Evolutionary conservation across 2,113 vertebrate genomes (phyloP).

Genomic region (Eurypyga helias): DNA sequence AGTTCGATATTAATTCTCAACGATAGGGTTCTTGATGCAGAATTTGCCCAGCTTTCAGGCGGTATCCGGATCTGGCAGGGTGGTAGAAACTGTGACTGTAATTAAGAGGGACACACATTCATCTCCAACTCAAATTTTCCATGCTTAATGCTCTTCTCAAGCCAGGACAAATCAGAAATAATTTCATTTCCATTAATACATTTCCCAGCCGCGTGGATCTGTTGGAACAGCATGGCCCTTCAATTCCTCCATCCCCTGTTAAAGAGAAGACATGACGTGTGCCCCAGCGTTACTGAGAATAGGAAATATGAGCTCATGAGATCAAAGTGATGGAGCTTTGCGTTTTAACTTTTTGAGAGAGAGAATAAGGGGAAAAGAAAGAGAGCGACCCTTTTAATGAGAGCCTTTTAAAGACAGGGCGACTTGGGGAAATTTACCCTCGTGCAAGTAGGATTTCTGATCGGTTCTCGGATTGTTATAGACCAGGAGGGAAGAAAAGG

Average conservation of each 20-base stretch:
- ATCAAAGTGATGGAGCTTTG: neutral
- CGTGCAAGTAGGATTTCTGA: neutral
- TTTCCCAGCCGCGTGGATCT: neutral
- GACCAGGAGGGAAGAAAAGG: neutral
- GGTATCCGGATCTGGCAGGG: neutral
- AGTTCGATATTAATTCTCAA: neutral
- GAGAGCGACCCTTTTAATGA: neutral
- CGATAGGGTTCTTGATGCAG: neutral
- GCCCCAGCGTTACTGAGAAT: neutral
- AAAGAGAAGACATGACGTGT: neutral
- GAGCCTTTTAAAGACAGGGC: neutral
- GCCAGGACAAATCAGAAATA: neutral
- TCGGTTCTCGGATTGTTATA: neutral
- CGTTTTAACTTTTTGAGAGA: neutral
- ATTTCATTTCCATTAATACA: neutral
- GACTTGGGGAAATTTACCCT: neutral
- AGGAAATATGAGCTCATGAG: neutral
- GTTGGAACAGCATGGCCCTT: neutral
- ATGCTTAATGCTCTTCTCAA: neutral
- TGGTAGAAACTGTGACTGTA: neutral
- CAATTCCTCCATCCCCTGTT: neutral
- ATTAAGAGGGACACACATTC: neutral
- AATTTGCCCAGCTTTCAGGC: accelerated
- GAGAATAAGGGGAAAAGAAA: neutral
- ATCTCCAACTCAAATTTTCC: neutral